Percentiles rank a stretch among this genome's conserved stretches.
phyloP scores from a whole-genome alignment of 2,797 vertebrate species.

The Gadopsis marmoratus region DNA sequence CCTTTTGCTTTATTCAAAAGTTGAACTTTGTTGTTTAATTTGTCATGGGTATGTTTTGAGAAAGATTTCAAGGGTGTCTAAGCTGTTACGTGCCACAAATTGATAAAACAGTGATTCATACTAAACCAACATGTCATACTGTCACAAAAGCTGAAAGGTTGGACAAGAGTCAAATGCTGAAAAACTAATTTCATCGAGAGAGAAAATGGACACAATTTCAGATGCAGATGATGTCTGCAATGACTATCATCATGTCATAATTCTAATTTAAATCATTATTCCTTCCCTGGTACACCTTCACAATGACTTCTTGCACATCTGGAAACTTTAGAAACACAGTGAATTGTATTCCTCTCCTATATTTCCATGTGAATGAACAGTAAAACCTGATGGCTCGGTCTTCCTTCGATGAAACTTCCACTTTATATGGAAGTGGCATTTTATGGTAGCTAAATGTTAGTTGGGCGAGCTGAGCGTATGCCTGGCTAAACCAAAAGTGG shows the following conservation, averaged over 20 bases:
- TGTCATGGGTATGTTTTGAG: background rate
- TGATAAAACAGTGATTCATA: background rate
- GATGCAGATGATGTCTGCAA: background rate
- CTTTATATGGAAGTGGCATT: background rate
- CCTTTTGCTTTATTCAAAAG: background rate
- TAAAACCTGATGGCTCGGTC: constrained; percentile 10
- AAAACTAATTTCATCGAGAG: background rate
- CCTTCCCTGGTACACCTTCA: background rate
- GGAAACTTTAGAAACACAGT: constrained; percentile 1
- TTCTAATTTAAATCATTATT: background rate
- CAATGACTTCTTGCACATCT: background rate
- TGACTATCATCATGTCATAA: background rate
- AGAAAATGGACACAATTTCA: background rate
- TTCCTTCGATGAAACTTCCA: constrained; percentile 11
- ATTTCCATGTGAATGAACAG: constrained; percentile 8
- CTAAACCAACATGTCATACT: too few species aligned
- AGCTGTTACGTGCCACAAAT: background rate
- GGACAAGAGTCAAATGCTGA: background rate
- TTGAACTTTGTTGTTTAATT: constrained; percentile 6
- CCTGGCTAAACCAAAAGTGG: constrained; percentile 17
- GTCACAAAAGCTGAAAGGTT: background rate
- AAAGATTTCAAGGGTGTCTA: background rate
- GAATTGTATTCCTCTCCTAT: background rate
- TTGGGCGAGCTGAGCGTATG: constrained; percentile 5
- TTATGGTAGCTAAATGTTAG: constrained; percentile 1